Percentiles rank a stretch among this genome's conserved stretches.
Evolutionary conservation across 2,797 vertebrate genomes (phyloP).

Genomic region (Microchirus variegatus): DNA sequence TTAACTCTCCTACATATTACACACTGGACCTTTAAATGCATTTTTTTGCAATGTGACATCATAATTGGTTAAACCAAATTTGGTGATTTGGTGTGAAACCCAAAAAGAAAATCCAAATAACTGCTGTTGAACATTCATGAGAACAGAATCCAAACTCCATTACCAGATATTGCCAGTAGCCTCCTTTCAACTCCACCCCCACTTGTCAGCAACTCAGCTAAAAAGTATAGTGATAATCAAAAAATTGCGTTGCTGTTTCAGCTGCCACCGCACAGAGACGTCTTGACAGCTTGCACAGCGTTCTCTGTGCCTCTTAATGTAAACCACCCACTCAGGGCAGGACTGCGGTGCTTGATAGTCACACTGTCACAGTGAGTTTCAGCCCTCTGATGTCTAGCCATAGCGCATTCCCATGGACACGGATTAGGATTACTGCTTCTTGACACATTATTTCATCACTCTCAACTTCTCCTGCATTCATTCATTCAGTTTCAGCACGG

Average conservation of each 20-base stretch:
- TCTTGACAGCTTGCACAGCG: conserved; percentile 36
- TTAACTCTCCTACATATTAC: too few relatives aligned
- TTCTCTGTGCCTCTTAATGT: conserved; percentile 37
- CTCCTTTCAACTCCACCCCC: conserved; percentile 18
- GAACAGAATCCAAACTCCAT: conserved; percentile 25
- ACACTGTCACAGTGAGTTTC: conserved; percentile 57
- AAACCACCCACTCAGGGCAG: conserved; percentile 47
- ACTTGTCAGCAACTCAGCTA: conserved; percentile 33
- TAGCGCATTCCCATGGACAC: conserved; percentile 44
- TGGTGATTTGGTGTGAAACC: too few relatives aligned
- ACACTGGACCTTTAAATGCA: too few relatives aligned
- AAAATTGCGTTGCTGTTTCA: conserved; percentile 24
- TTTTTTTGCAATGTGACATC: conserved; percentile 3
- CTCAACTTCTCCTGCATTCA: conserved; percentile 51
- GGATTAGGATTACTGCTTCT: conserved; percentile 64
- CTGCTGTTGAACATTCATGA: neutral
- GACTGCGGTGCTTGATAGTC: conserved; percentile 51
- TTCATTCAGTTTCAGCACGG: conserved; percentile 53
- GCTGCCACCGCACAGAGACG: conserved; percentile 35
- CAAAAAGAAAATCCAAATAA: neutral
- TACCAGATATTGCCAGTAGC: conserved; percentile 23
- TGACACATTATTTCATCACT: conserved; percentile 74
- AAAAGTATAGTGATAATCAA: conserved; percentile 41
- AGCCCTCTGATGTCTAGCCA: conserved; percentile 63
- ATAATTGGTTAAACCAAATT: neutral